These are phyloP conservation scores for Zaprionus taronus DNA, from an alignment of 1,140 invertebrate species.

Conservation along the genomic window DNA sequence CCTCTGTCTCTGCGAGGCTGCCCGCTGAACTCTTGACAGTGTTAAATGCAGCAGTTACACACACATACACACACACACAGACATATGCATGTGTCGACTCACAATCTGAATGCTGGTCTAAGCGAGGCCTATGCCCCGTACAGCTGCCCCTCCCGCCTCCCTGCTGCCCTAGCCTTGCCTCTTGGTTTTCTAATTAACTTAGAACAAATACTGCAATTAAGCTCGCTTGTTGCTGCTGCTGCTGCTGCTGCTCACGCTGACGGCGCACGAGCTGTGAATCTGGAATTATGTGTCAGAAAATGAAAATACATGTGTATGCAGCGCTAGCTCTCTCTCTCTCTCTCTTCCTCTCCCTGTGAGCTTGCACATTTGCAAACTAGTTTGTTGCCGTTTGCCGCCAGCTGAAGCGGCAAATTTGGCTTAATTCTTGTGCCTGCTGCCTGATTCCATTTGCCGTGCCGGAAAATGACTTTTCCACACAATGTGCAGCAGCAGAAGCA, in stretches of 20 bases:
- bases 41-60: constrained; percentile 80
- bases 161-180: constrained; percentile 35
- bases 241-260: constrained; percentile 30
- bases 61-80: constrained; percentile 70
- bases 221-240: constrained; percentile 69
- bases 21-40: constrained; percentile 75
- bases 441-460: constrained; percentile 40
- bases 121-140: constrained; percentile 17
- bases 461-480: constrained; percentile 62
- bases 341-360: constrained; percentile 21
- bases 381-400: constrained; percentile 52
- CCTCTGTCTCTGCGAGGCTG: constrained; percentile 8
- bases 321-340: constrained; percentile 15
- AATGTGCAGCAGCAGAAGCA: constrained; percentile 16
- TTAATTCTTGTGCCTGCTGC: constrained; percentile 63
- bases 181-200: constrained; percentile 78
- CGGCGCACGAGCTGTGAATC: constrained; percentile 68
- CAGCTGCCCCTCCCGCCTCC: neutral
- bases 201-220: constrained; percentile 83
- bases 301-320: constrained; percentile 67
- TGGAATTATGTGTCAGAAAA: constrained; percentile 84
- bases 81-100: constrained; percentile 13
- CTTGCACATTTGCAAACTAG: constrained; percentile 71
- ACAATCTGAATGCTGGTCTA: constrained; percentile 14
- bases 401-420: constrained; percentile 80